Percentiles rank a stretch among this genome's conserved stretches.
Conservation (phyloP, 2,797 vertebrate species). For the Pangasius djambal region DNA sequence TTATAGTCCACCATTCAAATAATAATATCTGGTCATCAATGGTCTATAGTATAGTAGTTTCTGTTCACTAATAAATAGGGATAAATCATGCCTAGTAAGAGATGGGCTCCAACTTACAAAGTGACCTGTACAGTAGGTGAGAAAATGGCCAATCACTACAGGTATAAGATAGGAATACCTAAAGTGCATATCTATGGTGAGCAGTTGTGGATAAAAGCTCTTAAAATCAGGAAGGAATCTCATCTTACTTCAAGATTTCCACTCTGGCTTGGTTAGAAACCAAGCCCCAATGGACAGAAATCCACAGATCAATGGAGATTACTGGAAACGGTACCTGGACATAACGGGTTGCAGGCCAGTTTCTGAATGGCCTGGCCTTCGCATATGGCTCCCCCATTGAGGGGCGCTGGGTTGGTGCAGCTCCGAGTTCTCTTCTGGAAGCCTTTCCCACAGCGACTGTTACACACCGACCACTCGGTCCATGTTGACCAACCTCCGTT, state of each 20-base stretch:
- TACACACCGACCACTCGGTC: conserved; percentile 98
- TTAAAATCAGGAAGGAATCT: neutral
- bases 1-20: neutral
- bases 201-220: neutral
- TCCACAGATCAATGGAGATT: neutral
- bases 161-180: neutral
- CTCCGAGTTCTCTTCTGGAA: conserved; percentile 95
- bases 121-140: neutral
- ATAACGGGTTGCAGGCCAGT: conserved; percentile 93
- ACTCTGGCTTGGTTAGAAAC: neutral
- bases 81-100: neutral
- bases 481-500: conserved; percentile 98
- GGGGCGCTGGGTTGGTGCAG: conserved; percentile 95
- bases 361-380: conserved; percentile 95
- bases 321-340: conserved; percentile 82
- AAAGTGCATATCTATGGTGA: too few relatives aligned
- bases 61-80: neutral
- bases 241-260: neutral
- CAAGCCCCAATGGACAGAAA: neutral
- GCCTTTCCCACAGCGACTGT: conserved; percentile 92
- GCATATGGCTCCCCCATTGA: conserved; percentile 94
- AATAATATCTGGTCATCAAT: neutral
- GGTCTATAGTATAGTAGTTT: neutral
- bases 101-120: neutral
- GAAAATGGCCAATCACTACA: neutral